Evolutionary conservation across 64 coral and sea anemone genomes (phyloP).

Genomic region (Pachyseris speciosa): DNA sequence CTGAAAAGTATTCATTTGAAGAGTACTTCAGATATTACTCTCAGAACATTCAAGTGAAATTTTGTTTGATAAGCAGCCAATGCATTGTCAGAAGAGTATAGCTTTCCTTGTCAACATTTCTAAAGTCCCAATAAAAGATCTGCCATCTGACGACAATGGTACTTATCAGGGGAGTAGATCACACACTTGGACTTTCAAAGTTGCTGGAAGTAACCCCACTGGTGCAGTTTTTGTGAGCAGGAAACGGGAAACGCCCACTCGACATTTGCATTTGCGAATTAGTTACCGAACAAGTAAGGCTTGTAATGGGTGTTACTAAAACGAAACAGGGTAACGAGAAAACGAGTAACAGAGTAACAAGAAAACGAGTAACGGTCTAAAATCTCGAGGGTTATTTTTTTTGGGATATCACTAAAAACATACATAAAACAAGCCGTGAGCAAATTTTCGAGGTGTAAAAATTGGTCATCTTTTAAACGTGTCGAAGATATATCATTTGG

Average conservation of each 20-base stretch:
- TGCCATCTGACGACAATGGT: conserved; percentile 56
- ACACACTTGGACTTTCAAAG: conserved; percentile 53
- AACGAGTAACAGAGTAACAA: too few species aligned
- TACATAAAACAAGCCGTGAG: too few species aligned
- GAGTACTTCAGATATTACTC: conserved; percentile 44
- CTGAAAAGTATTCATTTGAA: conserved; percentile 45
- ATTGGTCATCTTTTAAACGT: too few species aligned
- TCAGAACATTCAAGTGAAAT: conserved; percentile 24
- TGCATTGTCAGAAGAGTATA: conserved; percentile 27
- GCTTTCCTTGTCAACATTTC: conserved; percentile 51
- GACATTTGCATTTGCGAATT: conserved; percentile 15
- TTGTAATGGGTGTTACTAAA: too few species aligned
- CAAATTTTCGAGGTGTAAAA: too few species aligned
- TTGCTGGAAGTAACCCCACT: background rate
- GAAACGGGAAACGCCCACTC: conserved; percentile 6
- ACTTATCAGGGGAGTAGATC: conserved; percentile 43
- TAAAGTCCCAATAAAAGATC: conserved; percentile 38
- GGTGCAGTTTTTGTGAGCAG: background rate
- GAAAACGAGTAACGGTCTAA: too few species aligned
- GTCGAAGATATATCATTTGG: too few species aligned
- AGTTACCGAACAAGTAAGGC: conserved; percentile 32
- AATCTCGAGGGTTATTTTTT: too few species aligned
- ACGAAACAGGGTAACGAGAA: too few species aligned
- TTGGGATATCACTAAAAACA: too few species aligned
- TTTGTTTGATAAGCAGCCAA: conserved; percentile 49